Base-by-base conservation (phyloP, 2,113 vertebrate genomes). In the Dendrocopos noguchii region DNA sequence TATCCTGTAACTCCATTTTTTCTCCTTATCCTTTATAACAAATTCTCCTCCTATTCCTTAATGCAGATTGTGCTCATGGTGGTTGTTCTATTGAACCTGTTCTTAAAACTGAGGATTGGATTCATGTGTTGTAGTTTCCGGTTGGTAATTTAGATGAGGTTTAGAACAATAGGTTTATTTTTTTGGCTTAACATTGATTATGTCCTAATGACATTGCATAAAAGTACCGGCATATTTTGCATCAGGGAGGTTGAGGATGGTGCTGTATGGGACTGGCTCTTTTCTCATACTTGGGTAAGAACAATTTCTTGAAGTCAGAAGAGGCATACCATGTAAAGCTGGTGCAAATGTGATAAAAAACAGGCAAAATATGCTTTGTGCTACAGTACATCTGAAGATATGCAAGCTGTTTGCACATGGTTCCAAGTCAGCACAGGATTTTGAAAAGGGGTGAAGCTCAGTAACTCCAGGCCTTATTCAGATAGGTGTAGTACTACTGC, bases 31-130 rank as follows among this genome's bases (percentile, higher is more conserved):
- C 27, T 92, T 95, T 68, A 74, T 79, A 57, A 76, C 13, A 57
- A 59, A 91, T 91, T 80, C n/a, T 16, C 34, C 21, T 93, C 36
- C 53, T 84, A 5, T 85, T 96, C 63, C 79, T 76, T 44, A 63
- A 44, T 68, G 80, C 44, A 85, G 73, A 87, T 91, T 77, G 20
- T 80, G 19, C 8, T 82, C 66, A 83, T 90, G 71, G 21, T 84
- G 70, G 63, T 77, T 93, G 29, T 33, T 89, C 10, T 70, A 5
- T 90, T 91, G 75, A 93, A 82, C 39, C 53, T n/a, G 25, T 42
- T 93, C 68, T 73, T 92, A 75, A 87, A 84, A 83, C 60, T 73
- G 22, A 57, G 27, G 79, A 81, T 83, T 18, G 74, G 4, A 84
- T 93, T 90, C 0, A 31, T 74, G 90, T 91, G 39, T 24, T 75